These are phyloP conservation scores for Silurus aristotelis DNA, from an alignment of 2,797 vertebrate species.

Conservation along the genomic window DNA sequence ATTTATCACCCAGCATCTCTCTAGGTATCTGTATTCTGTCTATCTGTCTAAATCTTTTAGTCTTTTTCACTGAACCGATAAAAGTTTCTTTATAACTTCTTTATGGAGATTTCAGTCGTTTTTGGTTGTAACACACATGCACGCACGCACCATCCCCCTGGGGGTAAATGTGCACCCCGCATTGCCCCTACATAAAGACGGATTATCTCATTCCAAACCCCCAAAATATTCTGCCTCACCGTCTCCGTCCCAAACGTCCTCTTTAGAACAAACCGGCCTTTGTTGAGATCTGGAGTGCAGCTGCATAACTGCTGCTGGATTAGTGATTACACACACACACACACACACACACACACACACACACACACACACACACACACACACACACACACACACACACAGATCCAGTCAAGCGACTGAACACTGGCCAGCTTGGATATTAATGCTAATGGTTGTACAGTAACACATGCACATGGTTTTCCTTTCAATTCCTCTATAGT, in stretches of 20 bases:
- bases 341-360: constrained; percentile 63
- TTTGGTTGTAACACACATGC: constrained; percentile 13
- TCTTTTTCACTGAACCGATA: background rate
- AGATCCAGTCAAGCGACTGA: constrained; percentile 35
- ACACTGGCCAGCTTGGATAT: constrained; percentile 14
- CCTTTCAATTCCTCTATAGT: background rate
- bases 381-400: constrained; percentile 59
- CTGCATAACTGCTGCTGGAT: constrained; percentile 68
- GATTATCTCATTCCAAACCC: constrained; percentile 61
- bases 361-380: constrained; percentile 59
- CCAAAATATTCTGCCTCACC: constrained; percentile 48
- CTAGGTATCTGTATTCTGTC: background rate
- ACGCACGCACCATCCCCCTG: background rate
- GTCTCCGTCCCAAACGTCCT: constrained; percentile 48
- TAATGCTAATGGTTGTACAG: constrained; percentile 17
- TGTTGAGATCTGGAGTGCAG: constrained; percentile 73
- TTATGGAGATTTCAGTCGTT: background rate
- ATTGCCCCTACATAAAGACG: constrained; percentile 56
- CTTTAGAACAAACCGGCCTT: constrained; percentile 72
- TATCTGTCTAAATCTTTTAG: background rate
- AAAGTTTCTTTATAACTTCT: background rate
- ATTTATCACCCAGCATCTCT: background rate
- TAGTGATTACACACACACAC: constrained; percentile 54
- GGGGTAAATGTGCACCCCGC: constrained; percentile 20
- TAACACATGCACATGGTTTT: constrained; percentile 2